Percentiles rank a stretch among this genome's conserved stretches.
phyloP scores from a whole-genome alignment of 2,888 invertebrate species.

The Macaria notata region DNA sequence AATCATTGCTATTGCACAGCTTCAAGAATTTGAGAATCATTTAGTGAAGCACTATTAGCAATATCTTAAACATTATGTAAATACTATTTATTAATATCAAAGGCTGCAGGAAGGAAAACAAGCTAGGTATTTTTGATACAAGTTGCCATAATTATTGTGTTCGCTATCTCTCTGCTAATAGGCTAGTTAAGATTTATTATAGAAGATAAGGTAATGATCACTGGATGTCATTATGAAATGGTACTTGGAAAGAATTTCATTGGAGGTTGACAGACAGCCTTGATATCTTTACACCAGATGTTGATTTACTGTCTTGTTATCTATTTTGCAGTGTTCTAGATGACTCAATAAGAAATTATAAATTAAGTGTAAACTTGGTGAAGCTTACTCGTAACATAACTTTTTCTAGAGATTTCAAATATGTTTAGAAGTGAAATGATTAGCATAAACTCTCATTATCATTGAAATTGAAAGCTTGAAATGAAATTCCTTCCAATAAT shows the following conservation, averaged over 20 bases:
- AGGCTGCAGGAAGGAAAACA: conserved; percentile 28
- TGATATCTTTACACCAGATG: too few relatives aligned
- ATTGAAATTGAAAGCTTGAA: neutral
- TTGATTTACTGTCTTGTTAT: too few relatives aligned
- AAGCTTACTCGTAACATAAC: too few relatives aligned
- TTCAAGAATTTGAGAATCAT: conserved; percentile 5
- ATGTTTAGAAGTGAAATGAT: too few relatives aligned
- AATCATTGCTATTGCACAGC: conserved; percentile 6
- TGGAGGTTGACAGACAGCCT: neutral
- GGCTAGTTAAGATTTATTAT: conserved; percentile 25
- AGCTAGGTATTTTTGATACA: conserved; percentile 15
- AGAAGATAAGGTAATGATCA: conserved; percentile 4
- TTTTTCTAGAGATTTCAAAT: too few relatives aligned
- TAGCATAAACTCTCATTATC: too few relatives aligned
- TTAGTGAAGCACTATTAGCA: conserved; percentile 16
- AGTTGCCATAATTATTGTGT: conserved; percentile 19
- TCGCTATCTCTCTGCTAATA: conserved; percentile 17
- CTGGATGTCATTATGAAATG: neutral
- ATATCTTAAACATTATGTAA: conserved; percentile 19
- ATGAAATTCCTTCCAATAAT: conserved; percentile 5
- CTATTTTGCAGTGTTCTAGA: too few relatives aligned
- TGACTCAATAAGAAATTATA: too few relatives aligned
- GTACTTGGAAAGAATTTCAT: conserved; percentile 9
- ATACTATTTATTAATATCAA: conserved; percentile 12
- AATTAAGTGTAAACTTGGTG: too few relatives aligned